Evolutionary conservation across 1,140 invertebrate species (phyloP).

Genomic region (Luehdorfia chinensis): DNA sequence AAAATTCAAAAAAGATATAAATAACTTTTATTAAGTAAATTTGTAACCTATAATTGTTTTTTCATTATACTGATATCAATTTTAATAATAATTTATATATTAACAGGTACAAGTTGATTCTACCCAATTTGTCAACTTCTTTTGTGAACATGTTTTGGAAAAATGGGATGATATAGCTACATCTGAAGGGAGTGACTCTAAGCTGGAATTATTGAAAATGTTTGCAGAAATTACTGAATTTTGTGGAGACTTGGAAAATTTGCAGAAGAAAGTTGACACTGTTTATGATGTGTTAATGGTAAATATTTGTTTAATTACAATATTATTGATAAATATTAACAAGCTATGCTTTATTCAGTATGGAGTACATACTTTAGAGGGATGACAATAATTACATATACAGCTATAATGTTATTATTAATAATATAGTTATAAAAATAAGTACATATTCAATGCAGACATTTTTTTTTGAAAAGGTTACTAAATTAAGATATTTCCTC

Average conservation of each 20-base stretch:
- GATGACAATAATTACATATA: too few species aligned
- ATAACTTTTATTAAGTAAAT: too few species aligned
- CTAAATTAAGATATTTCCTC: too few species aligned
- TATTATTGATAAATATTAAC: background rate
- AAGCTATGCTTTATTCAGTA: background rate
- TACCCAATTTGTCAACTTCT: slow-evolving; percentile 90
- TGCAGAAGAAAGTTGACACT: slow-evolving; percentile 84
- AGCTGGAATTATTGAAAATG: slow-evolving; percentile 90
- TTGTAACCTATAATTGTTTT: too few species aligned
- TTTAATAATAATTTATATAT: too few species aligned
- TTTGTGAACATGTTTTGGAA: slow-evolving; percentile 91
- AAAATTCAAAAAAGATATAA: too few species aligned
- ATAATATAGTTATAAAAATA: too few species aligned
- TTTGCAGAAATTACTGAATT: slow-evolving; percentile 90
- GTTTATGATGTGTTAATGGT: slow-evolving; percentile 90
- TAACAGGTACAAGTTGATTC: slow-evolving; percentile 92
- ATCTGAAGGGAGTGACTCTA: slow-evolving; percentile 81
- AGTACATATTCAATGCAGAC: too few species aligned
- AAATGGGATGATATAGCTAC: slow-evolving; percentile 77
- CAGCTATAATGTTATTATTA: too few species aligned
- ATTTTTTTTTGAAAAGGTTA: too few species aligned
- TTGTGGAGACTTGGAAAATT: slow-evolving; percentile 86
- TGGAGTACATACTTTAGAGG: too few species aligned
- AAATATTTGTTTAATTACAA: slow-evolving; percentile 49
- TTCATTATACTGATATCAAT: too few species aligned